Evolutionary conservation across 2,888 invertebrate genomes (phyloP).

Genomic region (Hemaris fuciformis): DNA sequence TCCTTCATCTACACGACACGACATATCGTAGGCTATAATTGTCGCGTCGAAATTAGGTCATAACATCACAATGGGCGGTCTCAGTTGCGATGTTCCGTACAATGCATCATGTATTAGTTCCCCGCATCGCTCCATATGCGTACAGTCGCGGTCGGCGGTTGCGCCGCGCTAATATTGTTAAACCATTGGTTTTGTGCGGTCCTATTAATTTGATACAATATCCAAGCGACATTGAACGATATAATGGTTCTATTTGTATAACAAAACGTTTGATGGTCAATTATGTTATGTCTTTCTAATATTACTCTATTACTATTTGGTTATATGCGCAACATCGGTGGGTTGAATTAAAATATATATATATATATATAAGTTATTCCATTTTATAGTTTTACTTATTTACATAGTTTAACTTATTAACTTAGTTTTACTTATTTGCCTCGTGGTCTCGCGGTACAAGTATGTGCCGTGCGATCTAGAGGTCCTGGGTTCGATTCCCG

Average conservation of each 20-base stretch:
- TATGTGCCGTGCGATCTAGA: too few relatives aligned
- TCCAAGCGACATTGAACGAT: neutral
- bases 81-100: constrained; percentile 30
- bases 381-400: too few relatives aligned
- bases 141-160: constrained; percentile 5
- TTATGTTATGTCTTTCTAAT: too few relatives aligned
- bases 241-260: neutral
- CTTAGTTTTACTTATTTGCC: too few relatives aligned
- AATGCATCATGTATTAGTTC: constrained; percentile 17
- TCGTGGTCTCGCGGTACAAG: too few relatives aligned
- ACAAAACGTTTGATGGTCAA: too few relatives aligned
- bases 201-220: neutral
- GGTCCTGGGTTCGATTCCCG: too few relatives aligned
- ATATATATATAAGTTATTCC: too few relatives aligned
- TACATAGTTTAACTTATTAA: too few relatives aligned
- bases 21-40: constrained; percentile 31
- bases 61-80: constrained; percentile 40
- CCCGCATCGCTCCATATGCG: neutral
- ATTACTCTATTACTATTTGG: too few relatives aligned
- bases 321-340: too few relatives aligned
- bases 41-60: constrained; percentile 39
- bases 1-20: neutral
- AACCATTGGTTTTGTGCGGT: neutral
- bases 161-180: neutral
- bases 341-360: too few relatives aligned